Base-by-base conservation (phyloP, 2,888 invertebrate species). In the Marasmarcha lunaedactyla region DNA sequence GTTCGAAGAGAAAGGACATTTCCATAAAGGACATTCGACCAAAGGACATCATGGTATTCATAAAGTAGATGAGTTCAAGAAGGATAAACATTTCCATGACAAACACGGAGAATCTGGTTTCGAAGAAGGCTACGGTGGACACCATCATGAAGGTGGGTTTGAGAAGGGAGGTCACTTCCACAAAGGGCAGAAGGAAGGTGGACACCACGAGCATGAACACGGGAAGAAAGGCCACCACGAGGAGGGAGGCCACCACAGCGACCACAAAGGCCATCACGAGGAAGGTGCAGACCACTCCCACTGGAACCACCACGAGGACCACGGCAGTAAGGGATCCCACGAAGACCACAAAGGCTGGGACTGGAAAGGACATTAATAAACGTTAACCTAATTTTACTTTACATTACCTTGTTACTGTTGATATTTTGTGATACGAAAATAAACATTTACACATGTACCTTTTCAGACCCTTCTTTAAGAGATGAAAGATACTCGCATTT, bases 61-160 rank as follows among this genome's bases (percentile, higher is more conserved):
- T 76, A 94, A 94, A 64, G 63, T 91, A 64, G 92, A 94, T 67
- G 94, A 94, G 68, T 92, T 88, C 72, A 92, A 93, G 63, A 93
- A 94, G 65, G 90, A 93, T 56, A 93, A 93, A 55, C 91, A 94
- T 63, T 93, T 92, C 87, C 93, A 89, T 63, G 93, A 94, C 54
- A 93, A 93, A 62, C 90, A 92, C 55, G 92, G 93, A 49, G 91
- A 91, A 50, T 89, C 89, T 41, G 93, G 91, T 1, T 90, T 91
- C 51, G 91, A 93, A 67, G 90, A 91, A 61, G 90, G 90, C 46
- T 90, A 93, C 57, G 93, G 92, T 38, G 90, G 87, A 33, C 88
- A 89, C 65, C 90, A 92, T 57, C 88, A 92, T 54, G 90, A 89
- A 59, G 90, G 90, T 47, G 90, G 89, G 33, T 89, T 88, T 71